Base-by-base conservation (phyloP, 2,888 invertebrate species). In the Terebella lapidaria region DNA sequence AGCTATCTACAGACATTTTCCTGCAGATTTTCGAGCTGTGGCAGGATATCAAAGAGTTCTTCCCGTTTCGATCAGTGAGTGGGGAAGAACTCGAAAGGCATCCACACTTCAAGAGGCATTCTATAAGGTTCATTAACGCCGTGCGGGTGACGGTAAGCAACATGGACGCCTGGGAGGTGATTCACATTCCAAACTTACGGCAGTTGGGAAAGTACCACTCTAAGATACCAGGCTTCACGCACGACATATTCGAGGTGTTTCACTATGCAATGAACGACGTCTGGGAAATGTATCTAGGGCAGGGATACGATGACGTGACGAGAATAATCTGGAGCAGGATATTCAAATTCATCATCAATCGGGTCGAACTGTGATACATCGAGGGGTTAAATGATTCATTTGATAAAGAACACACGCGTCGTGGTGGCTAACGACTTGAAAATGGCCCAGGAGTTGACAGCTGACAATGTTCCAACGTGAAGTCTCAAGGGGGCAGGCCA, bases 81-180 rank as follows among this genome's bases (percentile, higher is more conserved):
- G 26, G 24, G 1, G 57, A 46, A 1, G 60, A 53, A 18, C 35
- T 62, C 22, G 29, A 57, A 2, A 46, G 28, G 25, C 47, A 57
- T 42, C 52, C 58, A 5, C 26, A 55, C 24, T 62, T 62, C 35
- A 54, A 54, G 29, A 57, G 57, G 24, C 62, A 62, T 49, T 54
- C 58, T 5, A 58, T 47, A 20, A 26, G 63, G 20, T 63, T 63
- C 60, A 63, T 63, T 58, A 51, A 61, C n/a, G 60, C 63, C 20
- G 60, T 63, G n/a, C 58, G 61, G 35, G 54, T 46, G 5, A 47
- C 56, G 1, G 56, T 56, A 10, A 35, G 10, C 35, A 35, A 35
- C 35, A 10, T 35, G 35, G 18, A 35, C 35, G 35, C 35, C 35
- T 35, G 35, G 35, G 35, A 35, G 35, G 35, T 35, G 35, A 35